phyloP scores from a whole-genome alignment of 1,140 invertebrate species.

The Bombus soroeensis region DNA sequence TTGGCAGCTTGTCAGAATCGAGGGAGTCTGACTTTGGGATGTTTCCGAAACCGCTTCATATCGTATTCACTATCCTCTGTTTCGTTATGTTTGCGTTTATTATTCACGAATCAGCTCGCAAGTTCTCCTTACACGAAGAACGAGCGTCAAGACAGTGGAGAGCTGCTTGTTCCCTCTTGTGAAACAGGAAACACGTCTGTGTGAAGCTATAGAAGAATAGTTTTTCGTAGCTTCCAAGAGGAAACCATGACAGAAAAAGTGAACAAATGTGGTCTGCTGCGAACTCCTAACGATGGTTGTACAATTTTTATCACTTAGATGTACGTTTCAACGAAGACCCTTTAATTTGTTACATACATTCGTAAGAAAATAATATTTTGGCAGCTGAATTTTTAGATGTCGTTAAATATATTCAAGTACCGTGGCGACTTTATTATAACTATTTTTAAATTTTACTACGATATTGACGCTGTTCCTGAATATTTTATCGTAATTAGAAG shows the following conservation, averaged over 20 bases:
- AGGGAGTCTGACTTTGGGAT: conserved; percentile 30
- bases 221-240: neutral
- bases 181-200: neutral
- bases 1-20: conserved; percentile 66
- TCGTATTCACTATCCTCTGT: neutral
- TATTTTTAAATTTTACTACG: too few species aligned
- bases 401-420: too few species aligned
- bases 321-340: too few species aligned
- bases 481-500: too few species aligned
- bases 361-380: too few species aligned
- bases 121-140: neutral
- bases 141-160: too few species aligned
- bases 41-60: conserved; percentile 27
- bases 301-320: too few species aligned
- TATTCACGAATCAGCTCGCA: neutral
- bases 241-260: neutral
- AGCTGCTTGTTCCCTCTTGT: neutral
- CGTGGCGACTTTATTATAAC: too few species aligned
- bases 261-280: neutral
- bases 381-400: too few species aligned
- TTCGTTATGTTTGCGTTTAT: neutral
- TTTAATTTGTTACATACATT: too few species aligned
- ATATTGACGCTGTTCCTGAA: too few species aligned
- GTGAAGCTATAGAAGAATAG: neutral
- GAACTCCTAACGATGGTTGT: neutral